A percentile compares a stretch with the other conserved stretches of the same genome.
Conservation (phyloP, 2,113 vertebrate species). For the Lampris megalopsis region DNA sequence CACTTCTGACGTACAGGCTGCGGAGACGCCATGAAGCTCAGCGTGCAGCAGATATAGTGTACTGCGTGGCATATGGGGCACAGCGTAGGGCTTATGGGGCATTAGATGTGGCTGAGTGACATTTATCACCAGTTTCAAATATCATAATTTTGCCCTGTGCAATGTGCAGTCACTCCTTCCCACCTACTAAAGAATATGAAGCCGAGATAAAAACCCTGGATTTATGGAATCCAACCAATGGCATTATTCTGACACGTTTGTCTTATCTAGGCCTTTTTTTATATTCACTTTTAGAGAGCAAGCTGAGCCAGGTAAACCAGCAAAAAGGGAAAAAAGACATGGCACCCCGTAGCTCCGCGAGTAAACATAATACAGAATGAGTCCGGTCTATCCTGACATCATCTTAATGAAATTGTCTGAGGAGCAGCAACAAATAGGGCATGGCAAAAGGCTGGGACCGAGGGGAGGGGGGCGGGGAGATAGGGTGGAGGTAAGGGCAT, state of each 20-base stretch:
- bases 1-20: no score
- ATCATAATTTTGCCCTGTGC: no score
- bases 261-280: constrained; percentile 10
- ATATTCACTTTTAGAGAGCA: constrained; percentile 6
- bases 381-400: constrained; percentile 73
- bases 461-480: constrained; percentile 14
- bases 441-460: constrained; percentile 18
- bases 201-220: not conserved
- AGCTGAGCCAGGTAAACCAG: constrained; percentile 5
- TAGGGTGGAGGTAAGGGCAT: constrained; percentile 24
- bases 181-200: not conserved
- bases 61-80: no score
- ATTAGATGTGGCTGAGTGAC: not conserved
- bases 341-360: constrained; percentile 41
- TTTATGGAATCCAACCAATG: not conserved
- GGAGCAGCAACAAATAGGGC: constrained; percentile 64
- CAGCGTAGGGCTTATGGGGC: not conserved
- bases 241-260: not conserved
- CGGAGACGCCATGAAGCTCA: no score
- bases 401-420: constrained; percentile 80
- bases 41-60: no score
- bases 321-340: constrained; percentile 14
- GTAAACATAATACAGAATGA: constrained; percentile 64
- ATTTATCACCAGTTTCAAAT: not conserved
- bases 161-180: not conserved